phyloP scores from a whole-genome alignment of 2,113 vertebrate genomes.

The Verasper variegatus region DNA sequence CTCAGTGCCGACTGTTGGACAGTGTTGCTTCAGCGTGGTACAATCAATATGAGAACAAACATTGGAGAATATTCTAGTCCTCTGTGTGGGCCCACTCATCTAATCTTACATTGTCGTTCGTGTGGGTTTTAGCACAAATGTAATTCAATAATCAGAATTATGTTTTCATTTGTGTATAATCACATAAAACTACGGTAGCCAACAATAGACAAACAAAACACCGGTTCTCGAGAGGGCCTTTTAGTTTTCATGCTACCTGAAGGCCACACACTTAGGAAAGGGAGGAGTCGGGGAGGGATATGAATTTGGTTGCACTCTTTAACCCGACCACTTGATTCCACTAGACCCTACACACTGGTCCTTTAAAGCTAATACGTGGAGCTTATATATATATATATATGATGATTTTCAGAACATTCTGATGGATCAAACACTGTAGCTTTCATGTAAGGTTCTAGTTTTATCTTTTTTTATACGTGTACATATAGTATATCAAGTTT shows the following conservation, averaged over 20 bases:
- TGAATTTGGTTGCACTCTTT: too few relatives aligned
- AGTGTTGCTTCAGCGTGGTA: constrained; percentile 11
- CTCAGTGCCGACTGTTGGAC: constrained; percentile 5
- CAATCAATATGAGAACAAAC: not conserved
- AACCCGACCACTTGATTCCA: not conserved
- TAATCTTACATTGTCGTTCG: constrained; percentile 1
- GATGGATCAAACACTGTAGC: too few relatives aligned
- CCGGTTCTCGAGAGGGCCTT: too few relatives aligned
- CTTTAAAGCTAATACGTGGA: not conserved
- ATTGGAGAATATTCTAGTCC: not conserved
- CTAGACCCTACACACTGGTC: not conserved
- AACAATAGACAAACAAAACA: too few relatives aligned
- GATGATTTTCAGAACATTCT: too few relatives aligned
- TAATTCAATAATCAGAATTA: not conserved
- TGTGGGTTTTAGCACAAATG: not conserved
- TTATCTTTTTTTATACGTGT: not conserved
- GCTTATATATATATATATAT: too few relatives aligned
- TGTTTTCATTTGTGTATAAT: not conserved
- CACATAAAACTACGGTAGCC: not conserved
- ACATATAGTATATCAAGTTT: not conserved
- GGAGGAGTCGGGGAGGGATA: too few relatives aligned
- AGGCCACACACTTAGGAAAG: too few relatives aligned
- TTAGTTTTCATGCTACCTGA: too few relatives aligned
- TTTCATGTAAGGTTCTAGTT: too few relatives aligned
- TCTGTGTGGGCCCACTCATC: constrained; percentile 2